A percentile compares a stretch with the other conserved stretches of the same genome.
Conservation (phyloP, 2,888 invertebrate genomes). For the Adelphocoris suturalis region DNA sequence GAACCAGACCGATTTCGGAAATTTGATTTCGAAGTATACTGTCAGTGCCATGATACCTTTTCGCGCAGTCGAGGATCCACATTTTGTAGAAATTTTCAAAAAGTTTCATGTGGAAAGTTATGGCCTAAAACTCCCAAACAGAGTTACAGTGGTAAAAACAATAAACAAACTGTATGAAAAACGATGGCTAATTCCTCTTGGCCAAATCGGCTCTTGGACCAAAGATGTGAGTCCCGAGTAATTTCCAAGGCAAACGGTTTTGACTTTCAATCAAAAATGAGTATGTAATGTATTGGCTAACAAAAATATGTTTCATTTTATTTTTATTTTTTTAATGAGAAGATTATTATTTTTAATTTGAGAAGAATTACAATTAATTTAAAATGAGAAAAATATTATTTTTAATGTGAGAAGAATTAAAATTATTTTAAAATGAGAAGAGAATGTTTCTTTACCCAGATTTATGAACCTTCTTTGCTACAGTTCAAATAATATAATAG, state of each 20-base stretch:
- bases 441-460: too few relatives aligned
- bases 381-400: too few relatives aligned
- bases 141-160: constrained; percentile 45
- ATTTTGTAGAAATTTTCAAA: constrained; percentile 63
- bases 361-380: too few relatives aligned
- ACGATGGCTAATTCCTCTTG: neutral
- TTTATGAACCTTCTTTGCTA: too few relatives aligned
- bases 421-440: too few relatives aligned
- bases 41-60: neutral
- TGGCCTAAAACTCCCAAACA: constrained; percentile 65
- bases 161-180: constrained; percentile 30
- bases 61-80: constrained; percentile 64
- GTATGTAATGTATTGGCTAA: too few relatives aligned
- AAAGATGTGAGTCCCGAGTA: constrained; percentile 2
- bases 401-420: too few relatives aligned
- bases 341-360: too few relatives aligned
- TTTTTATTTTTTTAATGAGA: too few relatives aligned
- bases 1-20: constrained; percentile 62
- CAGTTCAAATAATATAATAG: too few relatives aligned
- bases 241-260: neutral
- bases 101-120: constrained; percentile 41
- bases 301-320: too few relatives aligned
- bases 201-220: neutral
- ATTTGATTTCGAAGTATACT: constrained; percentile 27
- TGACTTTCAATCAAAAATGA: neutral